These are phyloP conservation scores for Thera obeliscata DNA, from an alignment of 2,888 invertebrate species.

Conservation along the genomic window DNA sequence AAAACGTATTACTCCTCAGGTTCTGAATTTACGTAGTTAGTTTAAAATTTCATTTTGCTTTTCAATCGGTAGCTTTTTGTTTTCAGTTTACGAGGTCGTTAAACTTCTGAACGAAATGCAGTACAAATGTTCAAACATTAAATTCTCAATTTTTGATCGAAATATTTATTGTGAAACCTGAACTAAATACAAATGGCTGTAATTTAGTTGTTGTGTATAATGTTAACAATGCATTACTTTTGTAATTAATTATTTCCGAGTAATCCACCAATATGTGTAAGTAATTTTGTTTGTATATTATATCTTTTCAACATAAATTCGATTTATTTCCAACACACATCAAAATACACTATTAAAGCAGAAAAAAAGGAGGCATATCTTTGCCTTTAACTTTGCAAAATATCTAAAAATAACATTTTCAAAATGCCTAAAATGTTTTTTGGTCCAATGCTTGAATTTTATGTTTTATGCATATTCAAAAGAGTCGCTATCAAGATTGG, in stretches of 20 bases:
- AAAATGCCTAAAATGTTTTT: too few relatives aligned
- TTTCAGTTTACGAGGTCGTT: constrained; percentile 19
- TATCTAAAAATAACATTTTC: too few relatives aligned
- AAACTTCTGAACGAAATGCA: constrained; percentile 1
- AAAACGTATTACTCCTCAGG: constrained; percentile 31
- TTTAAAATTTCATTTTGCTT: constrained; percentile 33
- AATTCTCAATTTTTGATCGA: background rate
- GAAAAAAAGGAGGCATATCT: background rate
- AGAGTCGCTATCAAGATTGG: constrained; percentile 46
- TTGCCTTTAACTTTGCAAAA: too few relatives aligned
- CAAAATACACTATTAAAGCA: too few relatives aligned
- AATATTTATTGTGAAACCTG: background rate
- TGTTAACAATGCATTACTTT: too few relatives aligned
- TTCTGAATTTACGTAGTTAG: constrained; percentile 31
- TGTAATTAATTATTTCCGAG: too few relatives aligned
- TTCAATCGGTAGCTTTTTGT: constrained; percentile 24
- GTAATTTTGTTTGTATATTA: too few relatives aligned
- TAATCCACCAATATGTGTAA: too few relatives aligned
- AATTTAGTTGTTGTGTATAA: background rate
- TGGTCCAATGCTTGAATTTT: background rate
- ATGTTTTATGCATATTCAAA: constrained; percentile 2
- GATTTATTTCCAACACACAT: too few relatives aligned
- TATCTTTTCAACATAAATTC: too few relatives aligned
- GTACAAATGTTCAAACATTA: constrained; percentile 6
- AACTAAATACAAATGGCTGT: background rate